These are phyloP conservation scores for Camponotus floridanus DNA, from an alignment of 1,140 invertebrate species.

Conservation along the genomic window DNA sequence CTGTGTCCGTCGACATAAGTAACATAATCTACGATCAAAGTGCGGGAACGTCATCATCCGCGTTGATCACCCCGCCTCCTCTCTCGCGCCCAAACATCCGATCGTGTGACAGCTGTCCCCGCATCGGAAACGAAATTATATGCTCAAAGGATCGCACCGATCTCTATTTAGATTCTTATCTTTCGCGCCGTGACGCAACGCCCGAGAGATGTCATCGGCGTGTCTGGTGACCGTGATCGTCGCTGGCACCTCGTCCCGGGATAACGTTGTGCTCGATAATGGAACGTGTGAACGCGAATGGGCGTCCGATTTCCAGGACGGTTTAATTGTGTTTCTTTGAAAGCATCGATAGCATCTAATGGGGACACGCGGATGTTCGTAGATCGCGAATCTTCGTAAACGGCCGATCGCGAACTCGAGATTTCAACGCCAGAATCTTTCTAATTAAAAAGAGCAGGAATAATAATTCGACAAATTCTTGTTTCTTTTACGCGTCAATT, in stretches of 20 bases:
- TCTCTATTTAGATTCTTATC: slow-evolving; percentile 86
- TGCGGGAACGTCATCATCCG: slow-evolving; percentile 71
- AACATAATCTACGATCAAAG: slow-evolving; percentile 84
- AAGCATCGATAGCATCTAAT: slow-evolving; percentile 65
- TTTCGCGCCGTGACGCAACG: slow-evolving; percentile 65
- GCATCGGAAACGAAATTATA: slow-evolving; percentile 85
- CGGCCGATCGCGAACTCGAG: background rate
- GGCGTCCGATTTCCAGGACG: slow-evolving; percentile 62
- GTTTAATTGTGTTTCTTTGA: slow-evolving; percentile 67
- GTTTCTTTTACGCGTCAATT: background rate
- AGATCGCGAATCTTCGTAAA: slow-evolving; percentile 6
- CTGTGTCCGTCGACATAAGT: slow-evolving; percentile 76
- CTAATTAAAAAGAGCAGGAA: background rate
- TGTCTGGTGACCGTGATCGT: slow-evolving; percentile 52
- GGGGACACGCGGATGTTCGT: slow-evolving; percentile 15
- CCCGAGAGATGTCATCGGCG: slow-evolving; percentile 54
- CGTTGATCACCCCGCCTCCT: slow-evolving; percentile 65
- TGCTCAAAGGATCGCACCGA: slow-evolving; percentile 83
- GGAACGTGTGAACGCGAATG: slow-evolving; percentile 58
- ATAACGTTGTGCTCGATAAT: slow-evolving; percentile 37
- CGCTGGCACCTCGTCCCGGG: slow-evolving; percentile 28
- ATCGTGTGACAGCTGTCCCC: slow-evolving; percentile 84
- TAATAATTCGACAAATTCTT: background rate
- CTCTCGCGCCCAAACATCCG: slow-evolving; percentile 60
- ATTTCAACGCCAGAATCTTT: background rate